phyloP scores from a whole-genome alignment of 2,797 vertebrate genomes.

The Fratercula arctica region DNA sequence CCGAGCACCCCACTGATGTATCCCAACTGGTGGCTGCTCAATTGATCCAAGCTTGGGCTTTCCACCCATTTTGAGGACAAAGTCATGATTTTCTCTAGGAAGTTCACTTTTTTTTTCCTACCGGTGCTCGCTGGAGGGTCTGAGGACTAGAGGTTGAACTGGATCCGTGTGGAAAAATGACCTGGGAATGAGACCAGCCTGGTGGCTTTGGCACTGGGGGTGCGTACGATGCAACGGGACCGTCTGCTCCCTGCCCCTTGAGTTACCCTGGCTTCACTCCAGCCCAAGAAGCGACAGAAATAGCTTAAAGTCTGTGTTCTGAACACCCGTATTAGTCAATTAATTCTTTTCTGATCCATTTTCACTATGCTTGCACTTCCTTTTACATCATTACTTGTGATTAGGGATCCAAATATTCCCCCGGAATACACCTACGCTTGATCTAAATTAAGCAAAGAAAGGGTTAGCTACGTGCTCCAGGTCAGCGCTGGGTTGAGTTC shows the following conservation, averaged over 20 bases:
- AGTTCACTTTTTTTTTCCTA: neutral
- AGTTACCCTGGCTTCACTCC: neutral
- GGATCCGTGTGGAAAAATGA: neutral
- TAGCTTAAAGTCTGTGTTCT: neutral
- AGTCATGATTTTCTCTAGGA: neutral
- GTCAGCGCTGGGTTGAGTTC: neutral
- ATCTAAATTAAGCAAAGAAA: slow-evolving; percentile 1
- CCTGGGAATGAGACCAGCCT: neutral
- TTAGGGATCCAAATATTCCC: neutral
- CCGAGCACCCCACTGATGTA: accelerated
- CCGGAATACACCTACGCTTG: neutral
- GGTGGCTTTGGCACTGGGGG: neutral
- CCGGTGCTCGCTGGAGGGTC: neutral
- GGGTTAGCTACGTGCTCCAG: slow-evolving; percentile 27
- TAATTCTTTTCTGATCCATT: slow-evolving; percentile 38
- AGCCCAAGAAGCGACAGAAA: neutral
- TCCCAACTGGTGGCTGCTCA: neutral
- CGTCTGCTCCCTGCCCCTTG: neutral
- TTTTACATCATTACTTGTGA: slow-evolving; percentile 6
- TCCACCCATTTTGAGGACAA: neutral
- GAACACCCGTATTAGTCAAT: neutral
- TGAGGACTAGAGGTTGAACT: neutral
- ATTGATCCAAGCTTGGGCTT: neutral
- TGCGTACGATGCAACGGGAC: neutral
- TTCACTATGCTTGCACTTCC: slow-evolving; percentile 34